phyloP scores from a whole-genome alignment of 1,140 invertebrate genomes.

The Drosophila kepulauana region DNA sequence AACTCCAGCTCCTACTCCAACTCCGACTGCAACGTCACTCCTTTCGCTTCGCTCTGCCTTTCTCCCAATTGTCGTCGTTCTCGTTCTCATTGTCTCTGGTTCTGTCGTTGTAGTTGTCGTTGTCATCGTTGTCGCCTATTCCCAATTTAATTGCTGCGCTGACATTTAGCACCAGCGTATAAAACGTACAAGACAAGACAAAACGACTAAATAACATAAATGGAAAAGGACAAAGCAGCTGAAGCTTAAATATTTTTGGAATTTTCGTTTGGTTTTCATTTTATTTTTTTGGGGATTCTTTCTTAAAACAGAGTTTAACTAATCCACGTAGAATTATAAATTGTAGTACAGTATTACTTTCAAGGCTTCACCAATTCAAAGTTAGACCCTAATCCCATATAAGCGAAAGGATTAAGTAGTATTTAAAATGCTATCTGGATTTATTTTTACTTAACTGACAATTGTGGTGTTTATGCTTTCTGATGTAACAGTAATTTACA shows the following conservation, averaged over 20 bases:
- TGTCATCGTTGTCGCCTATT: slow-evolving; percentile 53
- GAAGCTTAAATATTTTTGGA: slow-evolving; percentile 45
- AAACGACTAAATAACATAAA: background rate
- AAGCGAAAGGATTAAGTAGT: slow-evolving; percentile 43
- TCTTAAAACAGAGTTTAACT: slow-evolving; percentile 16
- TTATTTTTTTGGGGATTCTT: background rate
- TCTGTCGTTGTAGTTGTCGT: slow-evolving; percentile 7
- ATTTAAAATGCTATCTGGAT: background rate
- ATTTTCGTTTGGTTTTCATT: slow-evolving; percentile 28
- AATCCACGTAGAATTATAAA: slow-evolving; percentile 30
- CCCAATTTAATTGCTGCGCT: slow-evolving; percentile 81
- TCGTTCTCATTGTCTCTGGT: background rate
- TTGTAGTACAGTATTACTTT: background rate
- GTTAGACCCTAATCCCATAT: slow-evolving; percentile 37
- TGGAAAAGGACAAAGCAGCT: slow-evolving; percentile 11
- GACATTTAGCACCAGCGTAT: slow-evolving; percentile 73
- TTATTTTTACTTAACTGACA: background rate
- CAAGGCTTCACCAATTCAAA: slow-evolving; percentile 25
- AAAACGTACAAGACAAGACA: slow-evolving; percentile 20
- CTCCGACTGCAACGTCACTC: background rate
- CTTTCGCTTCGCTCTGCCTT: slow-evolving; percentile 10
- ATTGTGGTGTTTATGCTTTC: slow-evolving; percentile 2
- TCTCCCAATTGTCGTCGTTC: background rate
- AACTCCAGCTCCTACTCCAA: background rate
- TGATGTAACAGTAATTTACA: slow-evolving; percentile 20